A percentile compares a stretch with the other conserved stretches of the same genome.
Conservation (phyloP, 1,140 invertebrate genomes). For the Drosophila ananassae region DNA sequence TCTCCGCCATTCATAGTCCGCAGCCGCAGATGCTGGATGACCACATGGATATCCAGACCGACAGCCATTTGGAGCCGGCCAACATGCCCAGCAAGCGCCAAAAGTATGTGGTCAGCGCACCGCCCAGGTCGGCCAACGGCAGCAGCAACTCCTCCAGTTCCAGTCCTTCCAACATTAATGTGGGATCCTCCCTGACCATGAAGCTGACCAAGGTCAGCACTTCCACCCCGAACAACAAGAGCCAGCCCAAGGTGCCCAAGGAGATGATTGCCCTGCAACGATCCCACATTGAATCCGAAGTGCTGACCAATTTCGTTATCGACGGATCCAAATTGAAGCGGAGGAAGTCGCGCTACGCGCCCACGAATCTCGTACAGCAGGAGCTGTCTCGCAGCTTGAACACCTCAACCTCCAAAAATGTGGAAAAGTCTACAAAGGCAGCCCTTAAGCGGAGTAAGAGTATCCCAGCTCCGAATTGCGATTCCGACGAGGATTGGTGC, state of each 20-base stretch:
- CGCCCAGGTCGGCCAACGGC: conserved; percentile 53
- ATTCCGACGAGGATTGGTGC: conserved; percentile 49
- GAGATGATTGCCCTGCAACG: conserved; percentile 69
- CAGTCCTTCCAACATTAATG: conserved; percentile 36
- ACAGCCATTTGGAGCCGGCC: conserved; percentile 40
- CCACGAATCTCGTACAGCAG: conserved; percentile 25
- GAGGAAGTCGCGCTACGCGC: conserved; percentile 51
- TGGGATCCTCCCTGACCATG: conserved; percentile 61
- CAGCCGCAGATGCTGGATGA: conserved; percentile 44
- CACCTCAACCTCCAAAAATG: not conserved
- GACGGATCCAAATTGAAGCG: conserved; percentile 57
- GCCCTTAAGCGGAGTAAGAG: conserved; percentile 60
- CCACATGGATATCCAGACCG: conserved; percentile 14
- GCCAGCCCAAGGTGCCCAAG: conserved; percentile 37
- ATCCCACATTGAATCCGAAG: conserved; percentile 73
- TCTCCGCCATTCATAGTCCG: conserved; percentile 68
- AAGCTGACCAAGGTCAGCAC: conserved; percentile 64
- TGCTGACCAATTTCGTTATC: conserved; percentile 70
- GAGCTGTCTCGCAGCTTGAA: conserved; percentile 38
- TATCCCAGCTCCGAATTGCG: conserved; percentile 41
- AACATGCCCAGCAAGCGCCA: conserved; percentile 50
- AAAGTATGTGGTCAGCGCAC: conserved; percentile 69
- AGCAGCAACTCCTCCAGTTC: conserved; percentile 57
- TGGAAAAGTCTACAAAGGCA: not conserved
- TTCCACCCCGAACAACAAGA: conserved; percentile 54